Conservation (phyloP, 2,888 invertebrate species). For the Dynastes maya region DNA sequence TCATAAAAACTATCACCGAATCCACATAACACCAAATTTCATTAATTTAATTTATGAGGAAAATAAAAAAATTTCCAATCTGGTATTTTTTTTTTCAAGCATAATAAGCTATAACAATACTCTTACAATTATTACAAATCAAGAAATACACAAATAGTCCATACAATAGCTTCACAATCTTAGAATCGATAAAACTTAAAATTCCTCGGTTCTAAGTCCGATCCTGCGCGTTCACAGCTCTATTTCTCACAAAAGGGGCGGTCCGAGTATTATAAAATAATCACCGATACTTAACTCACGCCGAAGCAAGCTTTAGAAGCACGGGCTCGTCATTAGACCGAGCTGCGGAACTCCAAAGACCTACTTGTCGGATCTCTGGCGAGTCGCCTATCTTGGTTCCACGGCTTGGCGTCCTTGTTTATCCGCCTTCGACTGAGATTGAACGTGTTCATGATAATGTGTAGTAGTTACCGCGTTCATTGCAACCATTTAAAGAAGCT, state of each 20-base stretch:
- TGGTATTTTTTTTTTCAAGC: too few relatives aligned
- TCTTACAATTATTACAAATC: too few relatives aligned
- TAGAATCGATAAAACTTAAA: neutral
- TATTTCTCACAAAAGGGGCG: constrained; percentile 37
- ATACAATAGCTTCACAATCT: neutral
- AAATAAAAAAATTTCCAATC: too few relatives aligned
- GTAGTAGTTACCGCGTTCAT: too few relatives aligned
- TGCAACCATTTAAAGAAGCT: too few relatives aligned
- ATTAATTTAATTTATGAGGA: too few relatives aligned
- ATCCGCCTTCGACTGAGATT: neutral
- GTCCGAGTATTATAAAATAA: constrained; percentile 41
- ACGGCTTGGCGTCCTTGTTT: neutral
- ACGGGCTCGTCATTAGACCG: constrained; percentile 27
- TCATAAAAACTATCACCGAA: too few relatives aligned
- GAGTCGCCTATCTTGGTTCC: neutral
- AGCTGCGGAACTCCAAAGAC: neutral
- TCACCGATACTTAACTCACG: constrained; percentile 39
- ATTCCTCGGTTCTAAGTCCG: neutral
- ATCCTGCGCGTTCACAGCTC: constrained; percentile 20
- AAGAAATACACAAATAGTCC: too few relatives aligned
- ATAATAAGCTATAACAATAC: too few relatives aligned
- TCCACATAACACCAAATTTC: too few relatives aligned
- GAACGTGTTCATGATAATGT: too few relatives aligned
- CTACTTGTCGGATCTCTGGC: constrained; percentile 2
- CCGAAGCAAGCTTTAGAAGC: constrained; percentile 28